A percentile compares a stretch with the other conserved stretches of the same genome.
Evolutionary conservation across 1,140 invertebrate species (phyloP).

Genomic region (Hyles vespertilio): DNA sequence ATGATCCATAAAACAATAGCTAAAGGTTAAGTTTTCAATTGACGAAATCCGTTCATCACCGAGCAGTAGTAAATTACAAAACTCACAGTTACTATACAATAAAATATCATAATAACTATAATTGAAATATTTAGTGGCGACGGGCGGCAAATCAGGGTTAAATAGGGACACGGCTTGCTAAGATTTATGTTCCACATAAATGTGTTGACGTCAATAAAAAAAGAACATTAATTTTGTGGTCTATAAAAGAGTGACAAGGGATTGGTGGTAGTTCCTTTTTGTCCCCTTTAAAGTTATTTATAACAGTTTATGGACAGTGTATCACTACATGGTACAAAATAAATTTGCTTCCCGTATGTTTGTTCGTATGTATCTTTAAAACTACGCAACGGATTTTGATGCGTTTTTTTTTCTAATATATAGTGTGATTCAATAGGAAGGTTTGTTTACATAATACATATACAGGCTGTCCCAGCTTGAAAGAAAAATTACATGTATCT

Average conservation of each 20-base stretch:
- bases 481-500: too few species aligned
- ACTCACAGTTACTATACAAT: slow-evolving; percentile 1
- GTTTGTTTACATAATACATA: too few species aligned
- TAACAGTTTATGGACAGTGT: too few species aligned
- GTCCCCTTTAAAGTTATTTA: too few species aligned
- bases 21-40: slow-evolving; percentile 3
- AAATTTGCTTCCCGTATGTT: too few species aligned
- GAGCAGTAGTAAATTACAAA: slow-evolving; percentile 2
- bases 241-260: neutral
- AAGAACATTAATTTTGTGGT: neutral
- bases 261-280: neutral
- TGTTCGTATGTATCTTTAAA: too few species aligned
- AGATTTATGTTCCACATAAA: slow-evolving; percentile 23
- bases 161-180: slow-evolving; percentile 30
- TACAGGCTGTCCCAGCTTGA: too few species aligned
- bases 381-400: too few species aligned
- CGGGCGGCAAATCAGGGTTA: slow-evolving; percentile 43
- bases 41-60: neutral
- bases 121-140: slow-evolving; percentile 48
- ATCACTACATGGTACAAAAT: too few species aligned
- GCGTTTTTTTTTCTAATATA: too few species aligned
- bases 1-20: too few species aligned
- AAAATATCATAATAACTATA: slow-evolving; percentile 44
- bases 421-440: too few species aligned
- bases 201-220: slow-evolving; percentile 19